phyloP scores from a whole-genome alignment of 2,113 vertebrate species.

The Corvus moneduloides region DNA sequence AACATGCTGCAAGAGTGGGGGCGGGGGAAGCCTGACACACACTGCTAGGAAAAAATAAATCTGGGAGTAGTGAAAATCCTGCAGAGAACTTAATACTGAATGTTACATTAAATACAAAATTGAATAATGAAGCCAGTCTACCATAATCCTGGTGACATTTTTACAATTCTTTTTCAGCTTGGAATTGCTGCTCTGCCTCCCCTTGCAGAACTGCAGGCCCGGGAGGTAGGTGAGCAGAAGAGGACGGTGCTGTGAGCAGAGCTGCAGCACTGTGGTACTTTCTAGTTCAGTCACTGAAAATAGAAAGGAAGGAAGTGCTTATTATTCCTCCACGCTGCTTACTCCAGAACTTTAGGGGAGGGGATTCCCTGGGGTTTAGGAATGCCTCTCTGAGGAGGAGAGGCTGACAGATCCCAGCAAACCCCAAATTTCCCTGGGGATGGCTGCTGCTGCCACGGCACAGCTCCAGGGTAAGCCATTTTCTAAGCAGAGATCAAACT shows the following conservation, averaged over 20 bases:
- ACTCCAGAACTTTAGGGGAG: conserved; percentile 13
- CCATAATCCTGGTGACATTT: not conserved
- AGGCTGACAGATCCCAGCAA: conserved; percentile 24
- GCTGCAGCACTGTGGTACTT: not conserved
- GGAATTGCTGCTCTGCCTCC: not conserved
- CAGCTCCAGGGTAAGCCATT: conserved; percentile 16
- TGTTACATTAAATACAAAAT: not conserved
- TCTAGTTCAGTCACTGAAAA: conserved; percentile 38
- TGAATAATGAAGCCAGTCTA: not conserved
- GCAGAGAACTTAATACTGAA: not conserved
- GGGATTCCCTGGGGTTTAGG: conserved; percentile 56
- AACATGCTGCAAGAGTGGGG: not conserved
- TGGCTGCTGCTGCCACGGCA: not conserved
- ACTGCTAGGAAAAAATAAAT: not conserved
- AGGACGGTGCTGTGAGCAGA: not conserved
- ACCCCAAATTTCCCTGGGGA: not conserved
- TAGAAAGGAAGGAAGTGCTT: conserved; percentile 49
- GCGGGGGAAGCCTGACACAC: not conserved
- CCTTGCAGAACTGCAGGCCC: not conserved
- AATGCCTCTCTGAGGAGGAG: conserved; percentile 29
- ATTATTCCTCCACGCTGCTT: conserved; percentile 19
- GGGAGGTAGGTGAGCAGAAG: not conserved
- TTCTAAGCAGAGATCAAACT: not conserved
- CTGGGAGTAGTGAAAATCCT: not conserved
- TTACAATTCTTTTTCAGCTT: not conserved